Evolutionary conservation across 2,888 invertebrate species (phyloP).

Genomic region (Pomacea canaliculata): DNA sequence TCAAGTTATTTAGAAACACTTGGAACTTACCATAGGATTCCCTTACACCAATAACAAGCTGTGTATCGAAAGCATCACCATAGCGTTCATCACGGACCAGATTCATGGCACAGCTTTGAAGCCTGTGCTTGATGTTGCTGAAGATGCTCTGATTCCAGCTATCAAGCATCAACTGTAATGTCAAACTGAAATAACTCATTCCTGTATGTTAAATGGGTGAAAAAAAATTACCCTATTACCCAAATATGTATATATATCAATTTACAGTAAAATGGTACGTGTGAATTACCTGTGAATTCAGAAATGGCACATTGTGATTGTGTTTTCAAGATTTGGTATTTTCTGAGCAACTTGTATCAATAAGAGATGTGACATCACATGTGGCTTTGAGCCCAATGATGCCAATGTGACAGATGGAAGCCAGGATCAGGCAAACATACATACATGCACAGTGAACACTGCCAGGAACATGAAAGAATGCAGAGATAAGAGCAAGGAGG

Average conservation of each 20-base stretch:
- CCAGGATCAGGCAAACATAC: too few relatives aligned
- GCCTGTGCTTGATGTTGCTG: slow-evolving; percentile 89
- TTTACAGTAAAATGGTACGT: not conserved
- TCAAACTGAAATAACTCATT: not conserved
- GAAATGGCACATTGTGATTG: too few relatives aligned
- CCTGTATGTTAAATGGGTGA: not conserved
- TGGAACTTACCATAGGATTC: slow-evolving; percentile 88
- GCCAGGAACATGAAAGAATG: too few relatives aligned
- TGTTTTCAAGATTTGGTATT: too few relatives aligned
- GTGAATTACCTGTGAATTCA: too few relatives aligned
- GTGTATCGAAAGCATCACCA: slow-evolving; percentile 97
- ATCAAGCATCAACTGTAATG: slow-evolving; percentile 89
- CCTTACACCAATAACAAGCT: slow-evolving; percentile 95
- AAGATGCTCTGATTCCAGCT: slow-evolving; percentile 99
- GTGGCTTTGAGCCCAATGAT: too few relatives aligned
- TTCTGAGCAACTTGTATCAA: too few relatives aligned
- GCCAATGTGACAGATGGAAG: too few relatives aligned
- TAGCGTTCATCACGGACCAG: slow-evolving; percentile 96
- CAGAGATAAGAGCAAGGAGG: too few relatives aligned
- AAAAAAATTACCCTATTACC: not conserved
- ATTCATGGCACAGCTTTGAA: slow-evolving; percentile 89
- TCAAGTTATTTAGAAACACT: too few relatives aligned
- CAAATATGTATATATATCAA: not conserved
- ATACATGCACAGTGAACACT: too few relatives aligned
- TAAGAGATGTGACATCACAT: too few relatives aligned